A percentile compares a stretch with the other conserved stretches of the same genome.
phyloP scores from a whole-genome alignment of 2,797 vertebrate genomes.

The Phaenicophaeus curvirostris region DNA sequence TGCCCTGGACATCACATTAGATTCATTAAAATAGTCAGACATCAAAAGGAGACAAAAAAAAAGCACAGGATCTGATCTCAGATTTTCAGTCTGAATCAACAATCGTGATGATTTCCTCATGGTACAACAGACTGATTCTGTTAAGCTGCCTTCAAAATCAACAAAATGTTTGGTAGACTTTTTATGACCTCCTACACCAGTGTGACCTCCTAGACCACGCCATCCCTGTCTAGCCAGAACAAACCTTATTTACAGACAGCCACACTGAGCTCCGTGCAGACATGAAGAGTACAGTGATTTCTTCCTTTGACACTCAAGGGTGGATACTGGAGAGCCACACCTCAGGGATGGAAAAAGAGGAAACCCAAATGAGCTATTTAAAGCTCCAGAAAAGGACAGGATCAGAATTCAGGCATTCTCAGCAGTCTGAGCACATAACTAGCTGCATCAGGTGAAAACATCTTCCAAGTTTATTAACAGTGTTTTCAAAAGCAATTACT shows the following conservation, averaged over 20 bases:
- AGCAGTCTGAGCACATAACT: not conserved
- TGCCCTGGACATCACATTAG: not conserved
- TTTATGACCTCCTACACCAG: not conserved
- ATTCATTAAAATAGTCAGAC: not conserved
- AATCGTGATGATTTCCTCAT: not conserved
- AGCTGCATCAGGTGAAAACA: not conserved
- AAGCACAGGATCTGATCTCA: not conserved
- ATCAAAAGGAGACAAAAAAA: not conserved
- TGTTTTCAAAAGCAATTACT: not conserved
- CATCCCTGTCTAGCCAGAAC: not conserved
- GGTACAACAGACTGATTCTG: not conserved
- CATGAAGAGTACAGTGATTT: not conserved
- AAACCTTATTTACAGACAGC: not conserved
- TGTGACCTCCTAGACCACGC: accelerated
- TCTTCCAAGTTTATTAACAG: not conserved
- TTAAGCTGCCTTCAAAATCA: not conserved
- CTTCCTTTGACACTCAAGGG: not conserved
- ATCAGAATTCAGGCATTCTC: not conserved
- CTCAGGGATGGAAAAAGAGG: not conserved
- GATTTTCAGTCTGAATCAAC: not conserved
- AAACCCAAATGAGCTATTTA: not conserved
- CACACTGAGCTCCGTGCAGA: not conserved
- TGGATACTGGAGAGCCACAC: not conserved
- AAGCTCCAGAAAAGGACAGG: not conserved
- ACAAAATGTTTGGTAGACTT: accelerated